Conservation (phyloP, 2,113 vertebrate genomes). For the Glaucomys volans region DNA sequence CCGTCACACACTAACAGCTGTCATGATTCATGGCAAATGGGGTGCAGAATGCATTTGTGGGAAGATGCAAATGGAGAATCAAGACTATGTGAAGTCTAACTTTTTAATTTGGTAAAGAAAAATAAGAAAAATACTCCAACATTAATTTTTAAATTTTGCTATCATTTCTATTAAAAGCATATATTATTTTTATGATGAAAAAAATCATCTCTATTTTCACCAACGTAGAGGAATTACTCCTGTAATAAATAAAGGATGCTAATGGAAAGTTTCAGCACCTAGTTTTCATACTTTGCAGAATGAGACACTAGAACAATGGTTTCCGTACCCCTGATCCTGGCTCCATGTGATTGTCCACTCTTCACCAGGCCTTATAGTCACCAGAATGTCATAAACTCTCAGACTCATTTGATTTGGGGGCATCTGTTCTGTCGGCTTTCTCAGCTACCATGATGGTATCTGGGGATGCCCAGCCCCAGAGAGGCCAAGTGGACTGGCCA, state of each 20-base stretch:
- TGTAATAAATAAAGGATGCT: background rate
- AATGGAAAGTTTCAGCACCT: background rate
- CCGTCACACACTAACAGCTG: background rate
- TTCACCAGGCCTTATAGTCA: background rate
- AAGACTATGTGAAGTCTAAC: background rate
- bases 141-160: background rate
- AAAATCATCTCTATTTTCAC: background rate
- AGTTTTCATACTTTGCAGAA: background rate
- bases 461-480: background rate
- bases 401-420: background rate
- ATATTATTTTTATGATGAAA: background rate
- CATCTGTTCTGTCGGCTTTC: background rate
- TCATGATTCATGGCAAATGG: background rate
- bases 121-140: background rate
- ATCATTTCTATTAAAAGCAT: background rate
- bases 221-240: background rate
- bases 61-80: background rate
- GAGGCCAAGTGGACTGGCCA: background rate
- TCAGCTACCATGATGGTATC: background rate
- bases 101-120: constrained; percentile 23
- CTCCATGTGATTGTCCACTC: background rate
- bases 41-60: no score
- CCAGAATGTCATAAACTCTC: background rate
- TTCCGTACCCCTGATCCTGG: fast-evolving
- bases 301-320: background rate